phyloP scores from a whole-genome alignment of 2,797 vertebrate genomes.

The Muscicapa comitata region DNA sequence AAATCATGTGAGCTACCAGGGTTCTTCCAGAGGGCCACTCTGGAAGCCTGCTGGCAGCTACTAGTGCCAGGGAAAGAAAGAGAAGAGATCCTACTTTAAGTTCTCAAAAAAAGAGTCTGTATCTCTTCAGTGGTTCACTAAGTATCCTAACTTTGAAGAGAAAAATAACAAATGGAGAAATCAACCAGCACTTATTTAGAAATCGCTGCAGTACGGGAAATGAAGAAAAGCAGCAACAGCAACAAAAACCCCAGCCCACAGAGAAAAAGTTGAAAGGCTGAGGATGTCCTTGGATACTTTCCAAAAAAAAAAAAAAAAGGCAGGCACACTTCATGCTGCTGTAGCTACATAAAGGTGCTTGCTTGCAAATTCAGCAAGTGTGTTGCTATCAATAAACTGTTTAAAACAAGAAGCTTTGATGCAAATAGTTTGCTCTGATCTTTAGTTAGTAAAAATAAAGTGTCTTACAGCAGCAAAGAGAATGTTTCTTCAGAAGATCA shows the following conservation, averaged over 20 bases:
- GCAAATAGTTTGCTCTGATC: neutral
- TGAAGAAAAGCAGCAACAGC: neutral
- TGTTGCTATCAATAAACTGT: neutral
- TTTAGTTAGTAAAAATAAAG: neutral
- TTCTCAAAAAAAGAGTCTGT: neutral
- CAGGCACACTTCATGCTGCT: neutral
- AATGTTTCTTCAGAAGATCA: neutral
- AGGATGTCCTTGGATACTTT: neutral
- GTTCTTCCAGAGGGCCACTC: neutral
- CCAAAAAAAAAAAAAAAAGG: neutral
- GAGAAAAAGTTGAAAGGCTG: neutral
- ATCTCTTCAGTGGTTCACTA: neutral
- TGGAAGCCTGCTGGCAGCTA: neutral
- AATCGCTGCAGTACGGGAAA: neutral
- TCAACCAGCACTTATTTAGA: neutral
- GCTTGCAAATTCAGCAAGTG: neutral
- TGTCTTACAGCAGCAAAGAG: neutral
- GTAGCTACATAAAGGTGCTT: neutral
- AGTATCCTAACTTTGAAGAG: neutral
- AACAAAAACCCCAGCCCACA: neutral
- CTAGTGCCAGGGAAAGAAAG: neutral
- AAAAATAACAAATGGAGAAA: neutral
- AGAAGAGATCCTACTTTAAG: neutral
- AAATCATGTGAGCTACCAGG: rapidly evolving
- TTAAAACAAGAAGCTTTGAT: neutral